These are phyloP conservation scores for Tretioscincus oriximinensis DNA, from an alignment of 2,113 vertebrate genomes.

Conservation along the genomic window DNA sequence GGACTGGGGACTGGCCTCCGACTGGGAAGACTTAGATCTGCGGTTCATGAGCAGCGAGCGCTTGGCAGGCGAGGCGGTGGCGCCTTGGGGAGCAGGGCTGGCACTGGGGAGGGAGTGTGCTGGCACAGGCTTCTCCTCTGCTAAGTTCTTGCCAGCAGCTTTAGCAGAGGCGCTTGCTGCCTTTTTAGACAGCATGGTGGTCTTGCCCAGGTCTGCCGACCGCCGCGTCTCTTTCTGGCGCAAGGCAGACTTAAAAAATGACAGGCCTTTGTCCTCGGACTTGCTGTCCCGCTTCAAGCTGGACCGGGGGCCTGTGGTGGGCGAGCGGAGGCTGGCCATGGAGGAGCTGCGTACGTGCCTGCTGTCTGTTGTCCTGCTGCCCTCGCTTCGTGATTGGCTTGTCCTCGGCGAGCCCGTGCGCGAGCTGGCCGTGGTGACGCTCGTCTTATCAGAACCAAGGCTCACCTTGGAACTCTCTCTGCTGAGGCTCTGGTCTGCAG, in stretches of 20 bases:
- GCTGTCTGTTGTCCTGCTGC: conserved; percentile 70
- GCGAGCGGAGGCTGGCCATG: conserved; percentile 90
- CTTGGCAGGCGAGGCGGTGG: conserved; percentile 73
- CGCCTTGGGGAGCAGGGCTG: conserved; percentile 28
- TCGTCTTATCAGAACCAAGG: conserved; percentile 76
- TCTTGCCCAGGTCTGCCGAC: conserved; percentile 93
- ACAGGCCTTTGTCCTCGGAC: conserved; percentile 92
- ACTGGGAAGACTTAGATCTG: conserved; percentile 90
- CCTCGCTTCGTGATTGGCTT: conserved; percentile 71
- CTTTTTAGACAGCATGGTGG: conserved; percentile 85
- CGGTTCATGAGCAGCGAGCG: conserved; percentile 83
- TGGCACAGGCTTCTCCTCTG: conserved; percentile 58
- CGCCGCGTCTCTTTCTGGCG: conserved; percentile 92
- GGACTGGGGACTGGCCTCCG: conserved; percentile 75
- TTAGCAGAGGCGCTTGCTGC: conserved; percentile 73
- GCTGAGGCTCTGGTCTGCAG: conserved; percentile 83
- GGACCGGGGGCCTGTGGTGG: conserved; percentile 68
- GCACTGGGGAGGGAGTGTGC: neutral
- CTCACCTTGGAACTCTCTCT: conserved; percentile 85
- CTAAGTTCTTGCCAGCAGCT: conserved; percentile 66
- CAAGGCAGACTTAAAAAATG: conserved; percentile 93
- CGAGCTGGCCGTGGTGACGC: conserved; percentile 48
- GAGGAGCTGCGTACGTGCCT: conserved; percentile 86
- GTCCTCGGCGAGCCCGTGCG: conserved; percentile 70
- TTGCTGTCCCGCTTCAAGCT: conserved; percentile 88